Percentiles rank a stretch among this genome's conserved stretches.
phyloP scores from a whole-genome alignment of 2,113 vertebrate genomes.

The Grallaria varia region DNA sequence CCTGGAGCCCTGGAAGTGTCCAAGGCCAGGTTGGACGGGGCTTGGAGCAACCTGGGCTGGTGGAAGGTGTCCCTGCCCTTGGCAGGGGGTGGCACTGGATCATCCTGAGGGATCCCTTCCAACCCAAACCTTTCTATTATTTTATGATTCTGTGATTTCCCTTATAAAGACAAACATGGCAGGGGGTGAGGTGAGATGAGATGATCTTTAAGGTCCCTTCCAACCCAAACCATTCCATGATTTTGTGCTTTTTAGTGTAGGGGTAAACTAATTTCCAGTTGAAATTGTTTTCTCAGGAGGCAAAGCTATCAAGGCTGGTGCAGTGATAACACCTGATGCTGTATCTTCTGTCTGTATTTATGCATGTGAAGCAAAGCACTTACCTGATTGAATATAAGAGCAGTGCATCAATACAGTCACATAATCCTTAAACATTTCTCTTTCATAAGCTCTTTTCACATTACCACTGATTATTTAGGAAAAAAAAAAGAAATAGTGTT shows the following conservation, averaged over 20 bases:
- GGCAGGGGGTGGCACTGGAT: too few relatives aligned
- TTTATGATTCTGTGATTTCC: too few relatives aligned
- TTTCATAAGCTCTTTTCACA: neutral
- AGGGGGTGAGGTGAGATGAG: rapidly evolving
- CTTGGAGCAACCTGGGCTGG: neutral
- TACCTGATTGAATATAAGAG: neutral
- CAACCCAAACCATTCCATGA: neutral
- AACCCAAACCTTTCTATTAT: too few relatives aligned
- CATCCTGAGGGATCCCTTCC: too few relatives aligned
- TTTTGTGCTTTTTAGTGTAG: neutral
- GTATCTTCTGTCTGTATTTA: neutral
- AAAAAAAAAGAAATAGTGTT: neutral
- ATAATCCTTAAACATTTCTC: slow-evolving; percentile 28
- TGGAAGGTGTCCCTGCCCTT: neutral
- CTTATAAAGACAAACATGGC: too few relatives aligned
- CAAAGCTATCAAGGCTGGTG: neutral
- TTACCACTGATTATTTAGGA: neutral
- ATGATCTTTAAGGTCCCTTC: rapidly evolving
- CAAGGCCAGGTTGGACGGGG: neutral
- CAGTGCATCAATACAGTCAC: neutral
- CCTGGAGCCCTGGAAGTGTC: neutral
- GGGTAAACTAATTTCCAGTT: neutral
- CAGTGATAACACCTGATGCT: neutral
- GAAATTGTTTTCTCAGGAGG: neutral
- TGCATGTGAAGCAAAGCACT: neutral